These are phyloP conservation scores for Magallana nippona DNA, from an alignment of 2,888 invertebrate genomes.

Conservation along the genomic window DNA sequence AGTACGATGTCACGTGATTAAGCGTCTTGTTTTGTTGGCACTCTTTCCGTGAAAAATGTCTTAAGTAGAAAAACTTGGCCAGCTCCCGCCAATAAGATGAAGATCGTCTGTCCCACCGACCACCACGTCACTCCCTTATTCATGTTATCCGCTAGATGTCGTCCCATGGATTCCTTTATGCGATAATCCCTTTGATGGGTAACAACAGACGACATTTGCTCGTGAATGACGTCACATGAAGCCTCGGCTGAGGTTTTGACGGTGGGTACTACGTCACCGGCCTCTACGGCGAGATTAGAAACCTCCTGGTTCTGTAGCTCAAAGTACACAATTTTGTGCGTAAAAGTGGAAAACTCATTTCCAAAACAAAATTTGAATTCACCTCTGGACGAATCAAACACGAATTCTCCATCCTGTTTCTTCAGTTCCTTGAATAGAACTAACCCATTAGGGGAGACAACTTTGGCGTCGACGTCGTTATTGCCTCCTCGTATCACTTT, in stretches of 20 bases:
- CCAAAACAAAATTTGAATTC: slow-evolving; percentile 75
- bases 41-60: slow-evolving; percentile 72
- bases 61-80: slow-evolving; percentile 76
- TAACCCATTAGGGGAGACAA: slow-evolving; percentile 74
- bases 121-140: slow-evolving; percentile 71
- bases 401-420: slow-evolving; percentile 61
- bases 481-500: slow-evolving; percentile 75
- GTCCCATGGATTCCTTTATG: slow-evolving; percentile 73
- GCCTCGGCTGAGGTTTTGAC: slow-evolving; percentile 64
- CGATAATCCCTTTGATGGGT: slow-evolving; percentile 70
- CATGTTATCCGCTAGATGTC: slow-evolving; percentile 73
- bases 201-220: slow-evolving; percentile 63
- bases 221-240: slow-evolving; percentile 69
- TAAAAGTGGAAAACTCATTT: slow-evolving; percentile 75
- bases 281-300: slow-evolving; percentile 68
- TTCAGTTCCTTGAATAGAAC: slow-evolving; percentile 70
- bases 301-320: slow-evolving; percentile 69
- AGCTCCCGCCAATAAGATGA: slow-evolving; percentile 73
- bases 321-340: slow-evolving; percentile 74
- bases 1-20: background rate
- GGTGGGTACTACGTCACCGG: slow-evolving; percentile 62
- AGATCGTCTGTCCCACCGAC: slow-evolving; percentile 70
- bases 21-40: slow-evolving; percentile 26
- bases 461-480: slow-evolving; percentile 73
- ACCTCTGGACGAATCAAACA: slow-evolving; percentile 74